Evolutionary conservation across 2,797 vertebrate genomes (phyloP), one percentile per base, ranked within the genome.

Genomic region (Botia kubotai): DNA sequence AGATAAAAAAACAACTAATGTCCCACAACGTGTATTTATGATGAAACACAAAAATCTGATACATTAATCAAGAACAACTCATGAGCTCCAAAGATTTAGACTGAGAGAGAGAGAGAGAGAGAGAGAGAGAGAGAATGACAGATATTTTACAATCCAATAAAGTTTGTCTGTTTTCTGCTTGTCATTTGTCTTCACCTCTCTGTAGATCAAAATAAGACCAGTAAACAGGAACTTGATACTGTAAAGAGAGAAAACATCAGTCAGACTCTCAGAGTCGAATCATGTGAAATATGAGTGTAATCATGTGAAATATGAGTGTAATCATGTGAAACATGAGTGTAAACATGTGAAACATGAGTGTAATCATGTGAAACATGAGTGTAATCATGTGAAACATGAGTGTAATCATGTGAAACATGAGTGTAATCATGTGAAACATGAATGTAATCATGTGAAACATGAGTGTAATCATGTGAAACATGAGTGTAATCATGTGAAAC

Each of bases 211-310:
- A 79, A 29, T 79, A 79, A 52, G 77, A 79, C 77, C 77, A 79
- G 58, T 79, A 79, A 65, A 79, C 68, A 52, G 77, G 77, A 21
- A 79, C 77, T 39, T 79, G 77, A 55, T 79, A 79, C 77, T 79
- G 77, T 36, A 72, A 52, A n/a, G 57, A 72, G 4, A 79, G 7
- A 71, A 46, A 36, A 36, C 39, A 6, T 19, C 10, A 77, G 19
- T 69, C 21, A 29, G 4, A 69, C 66, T 69, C 19, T 3, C 53
- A 52, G 13, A 14, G 13, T 58, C 19, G 11, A 16, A 29, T 36
- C 73, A 21, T 66, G 26, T 60, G 12, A 60, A 69, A 58, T 60
- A 77, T 69, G 33, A 19, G 46, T 26, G 19, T 10, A 6, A 23
- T n/a, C n/a, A n/a, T n/a, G n/a, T n/a, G n/a, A n/a, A n/a, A n/a